Percentiles rank a stretch among this genome's conserved stretches.
These are phyloP conservation scores for Arothron firmamentum DNA, from an alignment of 2,113 vertebrate species.

Conservation along the genomic window DNA sequence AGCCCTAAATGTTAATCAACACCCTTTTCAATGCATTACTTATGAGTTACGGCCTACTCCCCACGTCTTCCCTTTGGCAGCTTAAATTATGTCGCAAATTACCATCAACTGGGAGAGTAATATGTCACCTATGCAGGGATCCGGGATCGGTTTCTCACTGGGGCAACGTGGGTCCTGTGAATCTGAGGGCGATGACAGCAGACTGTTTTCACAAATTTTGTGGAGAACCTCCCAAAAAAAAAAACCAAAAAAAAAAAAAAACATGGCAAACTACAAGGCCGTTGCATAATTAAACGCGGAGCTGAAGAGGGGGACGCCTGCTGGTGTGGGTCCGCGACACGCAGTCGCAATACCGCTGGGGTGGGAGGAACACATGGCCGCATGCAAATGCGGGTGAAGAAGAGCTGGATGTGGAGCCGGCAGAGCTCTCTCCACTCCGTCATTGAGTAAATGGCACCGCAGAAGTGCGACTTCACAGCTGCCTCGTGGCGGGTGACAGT, in stretches of 20 bases:
- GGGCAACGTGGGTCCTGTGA: slow-evolving; percentile 10
- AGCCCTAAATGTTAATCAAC: slow-evolving; percentile 69
- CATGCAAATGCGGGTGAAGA: slow-evolving; percentile 25
- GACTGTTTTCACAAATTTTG: slow-evolving; percentile 19
- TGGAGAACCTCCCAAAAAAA: slow-evolving; percentile 36
- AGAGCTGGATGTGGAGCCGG: slow-evolving; percentile 54
- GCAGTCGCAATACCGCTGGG: slow-evolving; percentile 46
- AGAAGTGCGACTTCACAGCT: slow-evolving; percentile 65
- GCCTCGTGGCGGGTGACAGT: slow-evolving; percentile 68
- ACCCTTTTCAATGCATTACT: slow-evolving; percentile 67
- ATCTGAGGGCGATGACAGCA: slow-evolving; percentile 43
- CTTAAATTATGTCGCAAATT: slow-evolving; percentile 65
- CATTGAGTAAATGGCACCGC: slow-evolving; percentile 65
- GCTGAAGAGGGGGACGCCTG: slow-evolving; percentile 50
- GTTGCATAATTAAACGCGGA: slow-evolving; percentile 46
- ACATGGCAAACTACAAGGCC: slow-evolving; percentile 15
- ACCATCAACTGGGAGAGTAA: slow-evolving; percentile 54
- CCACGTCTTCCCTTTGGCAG: slow-evolving; percentile 61
- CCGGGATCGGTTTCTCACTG: slow-evolving; percentile 17
- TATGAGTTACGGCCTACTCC: slow-evolving; percentile 69
- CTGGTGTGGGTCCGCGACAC: slow-evolving; percentile 52
- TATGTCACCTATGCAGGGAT: slow-evolving; percentile 59
- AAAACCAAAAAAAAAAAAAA: slow-evolving; percentile 1
- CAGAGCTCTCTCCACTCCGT: slow-evolving; percentile 63
- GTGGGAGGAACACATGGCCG: slow-evolving; percentile 50